Evolutionary conservation across 2,888 invertebrate genomes (phyloP).

Genomic region (Leptarthrus brevirostris): DNA sequence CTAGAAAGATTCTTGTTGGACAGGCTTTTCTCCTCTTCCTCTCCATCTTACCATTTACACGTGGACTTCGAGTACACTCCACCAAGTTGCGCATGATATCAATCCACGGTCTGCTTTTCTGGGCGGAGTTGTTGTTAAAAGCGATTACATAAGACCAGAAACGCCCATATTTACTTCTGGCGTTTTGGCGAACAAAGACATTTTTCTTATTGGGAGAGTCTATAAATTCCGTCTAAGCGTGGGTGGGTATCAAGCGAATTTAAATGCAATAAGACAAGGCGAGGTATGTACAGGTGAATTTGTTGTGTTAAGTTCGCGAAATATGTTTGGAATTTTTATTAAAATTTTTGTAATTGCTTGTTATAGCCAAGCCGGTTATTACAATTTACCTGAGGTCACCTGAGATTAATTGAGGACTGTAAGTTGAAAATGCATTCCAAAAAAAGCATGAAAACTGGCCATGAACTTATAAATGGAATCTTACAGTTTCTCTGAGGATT

Average conservation of each 20-base stretch:
- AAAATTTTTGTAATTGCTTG: too few species aligned
- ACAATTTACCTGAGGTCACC: too few species aligned
- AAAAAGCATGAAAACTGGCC: too few species aligned
- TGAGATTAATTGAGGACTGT: too few species aligned
- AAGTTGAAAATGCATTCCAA: too few species aligned
- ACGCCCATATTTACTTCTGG: slow-evolving; percentile 22
- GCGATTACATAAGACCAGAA: slow-evolving; percentile 28
- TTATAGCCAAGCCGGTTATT: too few species aligned
- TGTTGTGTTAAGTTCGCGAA: too few species aligned
- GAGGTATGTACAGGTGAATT: too few species aligned
- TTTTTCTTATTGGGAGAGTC: slow-evolving; percentile 36
- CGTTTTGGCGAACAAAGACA: slow-evolving; percentile 12
- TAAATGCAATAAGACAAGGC: neutral
- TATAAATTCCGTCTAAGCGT: neutral
- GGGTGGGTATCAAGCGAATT: neutral
- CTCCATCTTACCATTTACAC: neutral
- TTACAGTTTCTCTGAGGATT: too few species aligned
- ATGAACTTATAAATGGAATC: too few species aligned
- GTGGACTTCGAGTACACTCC: neutral
- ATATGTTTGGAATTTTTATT: too few species aligned
- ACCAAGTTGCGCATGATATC: neutral
- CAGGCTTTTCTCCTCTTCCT: neutral
- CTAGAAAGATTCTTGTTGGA: too few species aligned
- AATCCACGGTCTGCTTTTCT: neutral
- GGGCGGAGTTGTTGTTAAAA: slow-evolving; percentile 33